Percentiles rank a stretch among this genome's conserved stretches.
Evolutionary conservation across 2,113 vertebrate genomes (phyloP).

Genomic region (Podarcis muralis): DNA sequence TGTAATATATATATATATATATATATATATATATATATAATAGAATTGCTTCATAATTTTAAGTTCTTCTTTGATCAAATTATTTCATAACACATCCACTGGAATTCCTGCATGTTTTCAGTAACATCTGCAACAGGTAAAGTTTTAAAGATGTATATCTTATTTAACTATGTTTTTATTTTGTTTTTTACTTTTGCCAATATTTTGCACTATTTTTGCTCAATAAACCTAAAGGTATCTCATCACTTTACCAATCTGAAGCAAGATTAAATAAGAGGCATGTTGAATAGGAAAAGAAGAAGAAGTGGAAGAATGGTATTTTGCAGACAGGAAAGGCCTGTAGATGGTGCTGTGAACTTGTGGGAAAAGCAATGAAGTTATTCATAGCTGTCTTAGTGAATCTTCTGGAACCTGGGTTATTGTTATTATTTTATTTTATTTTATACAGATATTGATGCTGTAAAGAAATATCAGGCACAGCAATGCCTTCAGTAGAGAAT

Average conservation of each 20-base stretch:
- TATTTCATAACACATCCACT: neutral
- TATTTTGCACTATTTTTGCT: neutral
- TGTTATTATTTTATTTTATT: constrained; percentile 16
- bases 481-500: neutral
- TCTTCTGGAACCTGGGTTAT: constrained; percentile 25
- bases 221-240: constrained; percentile 13
- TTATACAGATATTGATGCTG: constrained; percentile 23
- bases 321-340: constrained; percentile 42
- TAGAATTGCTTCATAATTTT: neutral
- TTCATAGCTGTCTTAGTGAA: constrained; percentile 10
- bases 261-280: neutral
- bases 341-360: constrained; percentile 77
- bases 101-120: neutral
- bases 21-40: no score
- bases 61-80: neutral
- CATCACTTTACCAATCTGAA: neutral
- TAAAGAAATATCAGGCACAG: neutral
- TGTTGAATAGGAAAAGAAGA: neutral
- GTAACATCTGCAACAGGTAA: neutral
- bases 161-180: neutral
- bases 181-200: neutral
- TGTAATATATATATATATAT: neutral
- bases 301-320: neutral
- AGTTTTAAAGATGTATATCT: neutral
- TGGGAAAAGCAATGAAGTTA: constrained; percentile 5